Evolutionary conservation across 2,113 vertebrate genomes (phyloP), one percentile per base, ranked within the genome.

Genomic region (Dipodomys merriami): DNA sequence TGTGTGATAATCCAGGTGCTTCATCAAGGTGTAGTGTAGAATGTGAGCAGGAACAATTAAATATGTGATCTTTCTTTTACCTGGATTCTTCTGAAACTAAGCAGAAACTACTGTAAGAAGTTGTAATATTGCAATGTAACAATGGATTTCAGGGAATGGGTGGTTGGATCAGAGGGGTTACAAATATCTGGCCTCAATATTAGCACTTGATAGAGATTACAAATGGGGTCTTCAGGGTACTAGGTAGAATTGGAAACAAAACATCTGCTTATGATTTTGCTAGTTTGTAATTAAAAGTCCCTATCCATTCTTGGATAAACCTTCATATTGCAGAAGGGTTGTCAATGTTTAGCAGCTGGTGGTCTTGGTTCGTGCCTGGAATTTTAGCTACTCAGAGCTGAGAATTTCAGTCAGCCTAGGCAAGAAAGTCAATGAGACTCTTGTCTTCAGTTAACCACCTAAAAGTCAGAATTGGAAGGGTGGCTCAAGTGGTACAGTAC

Each of bases 1-100:
- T 85, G 78, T 86, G 69, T 89, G 53, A 35, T 89, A 96, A 95
- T 93, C 79, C 35, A 95, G 84, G 30, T 53, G 91, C 88, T 94
- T 94, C 78, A 93, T 73, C 77, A 35, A 89, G 68, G 85, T 87
- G 84, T 88, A 90, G 22, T 89, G 16, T 94, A n/a, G 91, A 96
- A 96, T 86, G 30, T 84, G 35, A 77, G 88, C 23, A 93, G 72
- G 29, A 86, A 33, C n/a, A 92, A 78, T 81, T 89, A 86, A 82
- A 77, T 22, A 18, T 39, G 84, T 96, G 13, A 53, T 39, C 5
- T 83, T 80, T 68, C 10, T 0, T 69, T 93, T 86, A 94, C 27
- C 12, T 95, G 33, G 12, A 81, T 69, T 29, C 13, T 69, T 69
- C 53, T 83, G 88, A 77, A 89, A 88, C 27, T 11, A 83, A 78